These are phyloP conservation scores for Cyrtodaria siliqua DNA, from an alignment of 2,888 invertebrate genomes.

Conservation along the genomic window DNA sequence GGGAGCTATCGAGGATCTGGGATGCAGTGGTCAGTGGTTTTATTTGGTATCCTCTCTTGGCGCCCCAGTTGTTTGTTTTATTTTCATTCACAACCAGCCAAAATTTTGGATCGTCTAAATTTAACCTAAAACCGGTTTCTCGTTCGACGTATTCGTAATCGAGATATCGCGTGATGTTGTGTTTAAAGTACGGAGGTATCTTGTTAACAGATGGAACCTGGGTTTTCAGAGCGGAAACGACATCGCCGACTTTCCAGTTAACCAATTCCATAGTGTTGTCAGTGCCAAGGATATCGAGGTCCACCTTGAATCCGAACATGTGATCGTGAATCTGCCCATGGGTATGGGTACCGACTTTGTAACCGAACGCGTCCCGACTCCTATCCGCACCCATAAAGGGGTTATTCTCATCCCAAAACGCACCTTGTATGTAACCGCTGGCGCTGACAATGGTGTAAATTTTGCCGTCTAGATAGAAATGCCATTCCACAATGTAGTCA, in stretches of 20 bases:
- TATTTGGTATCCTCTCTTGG: conserved; percentile 65
- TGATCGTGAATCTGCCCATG: conserved; percentile 72
- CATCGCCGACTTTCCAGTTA: conserved; percentile 69
- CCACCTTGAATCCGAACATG: conserved; percentile 73
- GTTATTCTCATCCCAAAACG: conserved; percentile 65
- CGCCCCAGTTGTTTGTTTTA: conserved; percentile 66
- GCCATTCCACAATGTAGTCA: conserved; percentile 68
- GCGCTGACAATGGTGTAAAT: conserved; percentile 56
- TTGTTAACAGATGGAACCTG: conserved; percentile 38
- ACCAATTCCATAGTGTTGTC: conserved; percentile 66
- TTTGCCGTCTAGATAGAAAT: conserved; percentile 63
- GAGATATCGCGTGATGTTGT: conserved; percentile 68
- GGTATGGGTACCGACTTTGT: conserved; percentile 36
- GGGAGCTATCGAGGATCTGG: conserved; percentile 60
- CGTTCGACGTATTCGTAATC: conserved; percentile 61
- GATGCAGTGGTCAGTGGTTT: conserved; percentile 60
- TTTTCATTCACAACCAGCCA: conserved; percentile 69
- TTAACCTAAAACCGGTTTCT: conserved; percentile 59
- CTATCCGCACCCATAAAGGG: conserved; percentile 54
- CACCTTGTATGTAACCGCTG: conserved; percentile 61
- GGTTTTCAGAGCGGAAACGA: conserved; percentile 52
- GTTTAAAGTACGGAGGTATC: conserved; percentile 61
- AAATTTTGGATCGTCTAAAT: conserved; percentile 61
- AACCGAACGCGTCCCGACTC: conserved; percentile 63
- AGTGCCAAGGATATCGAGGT: conserved; percentile 66